Conservation (phyloP, 2,888 invertebrate species). For the Drosophila bunnanda region DNA sequence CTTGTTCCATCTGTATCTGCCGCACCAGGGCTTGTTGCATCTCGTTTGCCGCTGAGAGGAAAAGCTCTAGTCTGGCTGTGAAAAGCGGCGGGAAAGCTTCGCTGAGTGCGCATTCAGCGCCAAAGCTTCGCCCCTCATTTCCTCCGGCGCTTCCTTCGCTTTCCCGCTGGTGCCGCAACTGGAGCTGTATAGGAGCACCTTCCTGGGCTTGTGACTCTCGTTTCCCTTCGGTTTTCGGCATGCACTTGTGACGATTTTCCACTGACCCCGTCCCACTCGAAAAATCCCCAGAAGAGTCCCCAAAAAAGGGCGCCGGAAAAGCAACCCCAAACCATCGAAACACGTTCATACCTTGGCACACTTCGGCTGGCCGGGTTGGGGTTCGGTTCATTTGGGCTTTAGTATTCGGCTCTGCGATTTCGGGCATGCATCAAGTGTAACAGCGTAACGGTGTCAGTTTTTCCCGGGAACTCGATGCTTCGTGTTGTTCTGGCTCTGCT, state of each 20-base stretch:
- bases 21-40: slow-evolving; percentile 57
- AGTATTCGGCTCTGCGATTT: slow-evolving; percentile 19
- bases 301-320: slow-evolving; percentile 1
- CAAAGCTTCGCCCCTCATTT: slow-evolving; percentile 26
- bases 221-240: slow-evolving; percentile 34
- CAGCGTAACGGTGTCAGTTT: slow-evolving; percentile 85
- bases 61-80: slow-evolving; percentile 11
- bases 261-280: background rate
- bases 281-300: background rate
- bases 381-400: slow-evolving; percentile 26
- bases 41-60: slow-evolving; percentile 1
- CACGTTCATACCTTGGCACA: slow-evolving; percentile 34
- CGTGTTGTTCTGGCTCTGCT: slow-evolving; percentile 64
- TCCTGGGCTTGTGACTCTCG: slow-evolving; percentile 1
- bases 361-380: slow-evolving; percentile 35
- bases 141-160: background rate
- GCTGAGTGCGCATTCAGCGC: slow-evolving; percentile 27
- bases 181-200: background rate
- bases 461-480: slow-evolving; percentile 84
- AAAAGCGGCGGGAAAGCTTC: slow-evolving; percentile 19
- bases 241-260: slow-evolving; percentile 64
- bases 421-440: slow-evolving; percentile 82
- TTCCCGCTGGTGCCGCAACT: background rate
- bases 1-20: slow-evolving; percentile 13
- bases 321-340: slow-evolving; percentile 2